Evolutionary conservation across 2,888 invertebrate species (phyloP).

Genomic region (Drosophila eohydei): DNA sequence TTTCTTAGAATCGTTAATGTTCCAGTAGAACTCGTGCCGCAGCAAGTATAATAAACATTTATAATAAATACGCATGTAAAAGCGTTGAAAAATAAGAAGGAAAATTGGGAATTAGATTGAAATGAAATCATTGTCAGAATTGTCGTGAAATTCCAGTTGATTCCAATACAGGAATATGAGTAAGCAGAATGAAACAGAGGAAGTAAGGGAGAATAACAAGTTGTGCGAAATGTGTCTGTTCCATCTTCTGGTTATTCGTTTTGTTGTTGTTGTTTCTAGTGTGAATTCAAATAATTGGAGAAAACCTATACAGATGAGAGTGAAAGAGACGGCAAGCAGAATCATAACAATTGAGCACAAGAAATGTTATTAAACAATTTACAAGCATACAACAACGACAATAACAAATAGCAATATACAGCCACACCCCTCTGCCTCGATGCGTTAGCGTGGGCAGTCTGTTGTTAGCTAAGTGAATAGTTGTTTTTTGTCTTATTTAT

Average conservation of each 20-base stretch:
- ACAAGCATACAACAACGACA: conserved; percentile 19
- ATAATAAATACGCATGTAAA: conserved; percentile 14
- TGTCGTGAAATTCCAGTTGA: conserved; percentile 6
- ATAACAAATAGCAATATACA: not conserved
- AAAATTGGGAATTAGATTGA: conserved; percentile 7
- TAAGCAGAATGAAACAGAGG: not conserved
- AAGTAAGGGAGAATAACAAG: not conserved
- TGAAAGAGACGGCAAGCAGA: not conserved
- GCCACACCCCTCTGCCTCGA: not conserved
- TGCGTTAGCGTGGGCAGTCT: conserved; percentile 23
- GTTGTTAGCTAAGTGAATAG: conserved; percentile 7
- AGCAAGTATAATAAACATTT: conserved; percentile 7
- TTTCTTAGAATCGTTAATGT: conserved; percentile 26
- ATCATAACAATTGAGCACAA: conserved; percentile 18
- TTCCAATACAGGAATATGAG: conserved; percentile 18
- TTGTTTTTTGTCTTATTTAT: not conserved
- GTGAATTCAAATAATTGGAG: not conserved
- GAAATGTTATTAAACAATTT: conserved; percentile 50
- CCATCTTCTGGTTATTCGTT: conserved; percentile 11
- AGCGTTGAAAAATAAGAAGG: not conserved
- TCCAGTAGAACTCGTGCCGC: conserved; percentile 14
- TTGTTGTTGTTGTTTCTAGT: conserved; percentile 9
- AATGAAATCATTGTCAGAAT: conserved; percentile 43
- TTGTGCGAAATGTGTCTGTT: conserved; percentile 10
- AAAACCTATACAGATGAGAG: conserved; percentile 25